phyloP scores from a whole-genome alignment of 23 tunicate species.

The Trididemnum nubilum region DNA sequence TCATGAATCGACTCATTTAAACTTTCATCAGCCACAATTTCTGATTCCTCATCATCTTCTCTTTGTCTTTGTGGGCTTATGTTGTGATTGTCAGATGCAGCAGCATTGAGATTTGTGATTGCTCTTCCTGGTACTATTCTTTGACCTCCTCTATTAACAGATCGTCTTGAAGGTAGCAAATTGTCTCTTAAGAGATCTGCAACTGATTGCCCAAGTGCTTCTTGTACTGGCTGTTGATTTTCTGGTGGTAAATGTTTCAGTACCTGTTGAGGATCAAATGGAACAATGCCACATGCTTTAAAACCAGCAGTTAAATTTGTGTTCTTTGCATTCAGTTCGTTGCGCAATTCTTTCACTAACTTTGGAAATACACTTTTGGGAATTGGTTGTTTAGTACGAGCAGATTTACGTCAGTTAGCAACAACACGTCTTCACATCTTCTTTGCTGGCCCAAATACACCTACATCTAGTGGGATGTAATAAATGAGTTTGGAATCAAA shows the following conservation, averaged over 20 bases:
- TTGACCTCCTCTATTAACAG: neutral
- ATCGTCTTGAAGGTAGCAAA: neutral
- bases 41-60: no score
- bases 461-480: constrained; percentile 19
- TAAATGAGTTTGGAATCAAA: no score
- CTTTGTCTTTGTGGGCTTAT: no score
- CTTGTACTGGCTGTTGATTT: neutral
- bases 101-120: neutral
- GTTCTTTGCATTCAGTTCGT: neutral
- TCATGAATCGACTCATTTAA: no score
- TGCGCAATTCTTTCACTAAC: neutral
- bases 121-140: neutral
- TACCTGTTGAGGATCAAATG: neutral
- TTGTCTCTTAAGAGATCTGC: neutral
- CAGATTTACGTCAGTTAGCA: constrained; percentile 16
- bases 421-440: constrained; percentile 1
- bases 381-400: neutral
- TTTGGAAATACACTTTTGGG: neutral
- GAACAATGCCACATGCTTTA: neutral
- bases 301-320: neutral
- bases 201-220: neutral
- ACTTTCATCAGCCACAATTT: no score
- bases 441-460: constrained; percentile 32
- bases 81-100: no score
- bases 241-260: neutral